Evolutionary conservation across 2,113 vertebrate species (phyloP).

Genomic region (Melanotaenia duboulayi): DNA sequence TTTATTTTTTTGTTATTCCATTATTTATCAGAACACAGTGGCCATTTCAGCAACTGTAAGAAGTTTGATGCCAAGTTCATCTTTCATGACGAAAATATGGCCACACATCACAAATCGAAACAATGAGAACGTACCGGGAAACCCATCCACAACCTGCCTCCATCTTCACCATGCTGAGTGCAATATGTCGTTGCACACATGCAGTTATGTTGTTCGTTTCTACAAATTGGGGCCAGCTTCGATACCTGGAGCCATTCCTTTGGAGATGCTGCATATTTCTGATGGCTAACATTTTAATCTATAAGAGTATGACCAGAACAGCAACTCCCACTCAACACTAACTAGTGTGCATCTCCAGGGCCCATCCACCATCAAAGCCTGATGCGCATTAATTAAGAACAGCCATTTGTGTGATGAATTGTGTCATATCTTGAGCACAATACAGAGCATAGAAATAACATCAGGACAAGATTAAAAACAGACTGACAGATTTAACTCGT

Average conservation of each 20-base stretch:
- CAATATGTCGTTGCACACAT: neutral
- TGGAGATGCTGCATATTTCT: constrained; percentile 27
- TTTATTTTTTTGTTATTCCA: no score
- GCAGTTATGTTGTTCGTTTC: neutral
- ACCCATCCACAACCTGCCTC: neutral
- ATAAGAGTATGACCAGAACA: neutral
- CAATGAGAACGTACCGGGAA: no score
- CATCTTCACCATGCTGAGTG: neutral
- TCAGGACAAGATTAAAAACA: constrained; percentile 29
- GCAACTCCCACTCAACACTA: neutral
- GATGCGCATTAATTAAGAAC: constrained; percentile 49
- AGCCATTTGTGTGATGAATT: constrained; percentile 34
- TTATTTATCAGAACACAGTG: no score
- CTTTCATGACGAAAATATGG: no score
- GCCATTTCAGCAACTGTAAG: no score
- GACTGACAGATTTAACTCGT: neutral
- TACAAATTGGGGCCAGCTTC: neutral
- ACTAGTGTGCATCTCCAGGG: constrained; percentile 20
- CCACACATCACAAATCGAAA: no score
- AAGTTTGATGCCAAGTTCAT: no score
- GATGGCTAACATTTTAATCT: constrained; percentile 8
- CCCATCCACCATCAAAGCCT: constrained; percentile 22
- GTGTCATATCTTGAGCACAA: constrained; percentile 23
- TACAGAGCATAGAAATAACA: constrained; percentile 7
- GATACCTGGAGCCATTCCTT: constrained; percentile 2